Evolutionary conservation across 2,113 vertebrate genomes (phyloP).

Genomic region (Microcebus jonahi): DNA sequence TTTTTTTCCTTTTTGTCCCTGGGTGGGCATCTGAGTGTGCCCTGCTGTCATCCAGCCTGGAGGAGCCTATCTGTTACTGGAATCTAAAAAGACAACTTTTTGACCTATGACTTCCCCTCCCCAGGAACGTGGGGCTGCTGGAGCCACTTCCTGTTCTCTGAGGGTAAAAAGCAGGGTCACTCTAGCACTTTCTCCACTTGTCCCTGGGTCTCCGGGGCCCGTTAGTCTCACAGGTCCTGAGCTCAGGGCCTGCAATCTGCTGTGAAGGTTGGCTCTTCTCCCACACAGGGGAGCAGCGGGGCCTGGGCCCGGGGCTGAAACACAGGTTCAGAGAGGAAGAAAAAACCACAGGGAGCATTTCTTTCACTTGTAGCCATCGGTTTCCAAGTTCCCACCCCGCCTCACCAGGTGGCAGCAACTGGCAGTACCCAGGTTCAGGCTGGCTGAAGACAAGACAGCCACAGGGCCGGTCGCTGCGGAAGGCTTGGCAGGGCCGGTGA

Average conservation of each 20-base stretch:
- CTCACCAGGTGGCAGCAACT: constrained; percentile 74
- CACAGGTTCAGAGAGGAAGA: background rate
- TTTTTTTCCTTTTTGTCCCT: background rate
- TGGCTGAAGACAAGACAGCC: constrained; percentile 41
- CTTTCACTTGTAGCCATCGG: background rate
- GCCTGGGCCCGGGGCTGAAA: background rate
- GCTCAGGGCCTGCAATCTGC: background rate
- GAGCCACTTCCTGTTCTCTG: background rate
- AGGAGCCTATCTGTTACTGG: background rate
- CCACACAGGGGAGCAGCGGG: background rate
- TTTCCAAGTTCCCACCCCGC: background rate
- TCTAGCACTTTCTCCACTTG: background rate
- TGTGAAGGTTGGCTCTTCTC: background rate
- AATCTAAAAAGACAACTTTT: background rate
- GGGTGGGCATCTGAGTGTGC: background rate
- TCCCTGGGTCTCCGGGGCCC: background rate
- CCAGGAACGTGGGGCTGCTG: background rate
- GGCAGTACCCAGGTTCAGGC: constrained; percentile 46
- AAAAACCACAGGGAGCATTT: background rate
- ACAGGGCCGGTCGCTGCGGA: background rate
- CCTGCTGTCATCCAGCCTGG: background rate
- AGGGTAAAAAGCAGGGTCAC: background rate
- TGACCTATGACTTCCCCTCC: background rate
- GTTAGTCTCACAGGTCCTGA: background rate
- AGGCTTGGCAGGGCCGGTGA: background rate